phyloP scores from a whole-genome alignment of 2,888 invertebrate genomes.

The Alloplasta piceator region DNA sequence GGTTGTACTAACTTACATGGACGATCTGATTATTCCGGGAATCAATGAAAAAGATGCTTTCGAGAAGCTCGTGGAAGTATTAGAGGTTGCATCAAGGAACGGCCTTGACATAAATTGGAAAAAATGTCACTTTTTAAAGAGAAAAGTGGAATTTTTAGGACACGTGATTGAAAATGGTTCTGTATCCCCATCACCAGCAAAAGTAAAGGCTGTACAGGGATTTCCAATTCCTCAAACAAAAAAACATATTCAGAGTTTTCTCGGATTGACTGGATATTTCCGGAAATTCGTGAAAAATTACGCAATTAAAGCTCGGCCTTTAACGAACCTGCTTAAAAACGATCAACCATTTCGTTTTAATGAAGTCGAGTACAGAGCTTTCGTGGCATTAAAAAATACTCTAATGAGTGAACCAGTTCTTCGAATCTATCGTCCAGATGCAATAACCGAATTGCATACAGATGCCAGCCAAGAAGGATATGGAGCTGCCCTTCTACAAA shows the following conservation, averaged over 20 bases:
- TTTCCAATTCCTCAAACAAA: conserved; percentile 72
- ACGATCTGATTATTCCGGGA: conserved; percentile 62
- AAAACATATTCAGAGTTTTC: conserved; percentile 73
- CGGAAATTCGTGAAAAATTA: conserved; percentile 76
- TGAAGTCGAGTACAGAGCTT: conserved; percentile 18
- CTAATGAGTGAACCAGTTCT: conserved; percentile 44
- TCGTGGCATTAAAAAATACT: conserved; percentile 42
- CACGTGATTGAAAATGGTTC: conserved; percentile 72
- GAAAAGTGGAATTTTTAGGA: too few relatives aligned
- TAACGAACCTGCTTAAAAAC: conserved; percentile 71
- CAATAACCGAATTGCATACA: conserved; percentile 12
- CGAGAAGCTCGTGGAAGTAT: conserved; percentile 54
- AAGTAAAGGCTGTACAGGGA: conserved; percentile 70
- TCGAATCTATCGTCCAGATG: conserved; percentile 30
- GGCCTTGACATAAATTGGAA: conserved; percentile 65
- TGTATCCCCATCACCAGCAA: conserved; percentile 70
- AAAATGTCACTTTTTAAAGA: conserved; percentile 66
- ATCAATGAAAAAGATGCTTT: conserved; percentile 52
- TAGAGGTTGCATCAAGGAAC: conserved; percentile 56
- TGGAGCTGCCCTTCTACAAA: conserved; percentile 7
- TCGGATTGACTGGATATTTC: conserved; percentile 79
- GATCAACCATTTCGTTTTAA: conserved; percentile 27
- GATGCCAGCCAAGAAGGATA: not conserved
- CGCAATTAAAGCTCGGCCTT: conserved; percentile 74
- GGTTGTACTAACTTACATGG: too few relatives aligned